Conservation (phyloP, 2,888 invertebrate genomes). For the Tetanocera ferruginea region DNA sequence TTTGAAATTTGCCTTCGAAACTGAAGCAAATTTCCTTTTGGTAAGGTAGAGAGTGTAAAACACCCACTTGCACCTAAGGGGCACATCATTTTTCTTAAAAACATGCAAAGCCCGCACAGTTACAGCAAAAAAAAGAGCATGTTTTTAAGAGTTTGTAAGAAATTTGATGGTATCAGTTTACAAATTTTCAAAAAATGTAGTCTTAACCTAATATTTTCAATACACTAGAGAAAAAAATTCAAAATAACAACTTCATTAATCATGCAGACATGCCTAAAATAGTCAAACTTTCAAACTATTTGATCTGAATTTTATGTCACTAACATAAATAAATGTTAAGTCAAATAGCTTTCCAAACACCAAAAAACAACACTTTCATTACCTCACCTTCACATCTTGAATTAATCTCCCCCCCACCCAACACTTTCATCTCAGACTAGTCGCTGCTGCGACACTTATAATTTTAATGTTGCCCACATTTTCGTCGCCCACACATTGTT, state of each 20-base stretch:
- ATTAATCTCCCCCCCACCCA: background rate
- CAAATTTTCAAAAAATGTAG: no score
- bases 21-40: background rate
- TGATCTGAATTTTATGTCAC: no score
- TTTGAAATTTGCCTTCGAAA: no score
- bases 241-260: no score
- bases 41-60: background rate
- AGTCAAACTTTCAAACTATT: no score
- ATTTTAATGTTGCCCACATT: constrained; percentile 3
- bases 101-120: background rate
- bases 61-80: background rate
- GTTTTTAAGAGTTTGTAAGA: background rate
- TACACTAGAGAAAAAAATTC: no score
- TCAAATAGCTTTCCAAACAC: background rate
- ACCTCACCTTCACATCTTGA: background rate
- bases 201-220: no score
- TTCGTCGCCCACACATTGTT: background rate
- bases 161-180: background rate
- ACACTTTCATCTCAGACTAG: background rate
- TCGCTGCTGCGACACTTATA: background rate
- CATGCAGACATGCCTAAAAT: no score
- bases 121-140: background rate
- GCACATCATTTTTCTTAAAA: background rate
- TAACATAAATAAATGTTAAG: no score
- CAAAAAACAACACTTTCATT: background rate